These are phyloP conservation scores for Diorhabda carinulata DNA, from an alignment of 1,140 invertebrate species.

Conservation along the genomic window DNA sequence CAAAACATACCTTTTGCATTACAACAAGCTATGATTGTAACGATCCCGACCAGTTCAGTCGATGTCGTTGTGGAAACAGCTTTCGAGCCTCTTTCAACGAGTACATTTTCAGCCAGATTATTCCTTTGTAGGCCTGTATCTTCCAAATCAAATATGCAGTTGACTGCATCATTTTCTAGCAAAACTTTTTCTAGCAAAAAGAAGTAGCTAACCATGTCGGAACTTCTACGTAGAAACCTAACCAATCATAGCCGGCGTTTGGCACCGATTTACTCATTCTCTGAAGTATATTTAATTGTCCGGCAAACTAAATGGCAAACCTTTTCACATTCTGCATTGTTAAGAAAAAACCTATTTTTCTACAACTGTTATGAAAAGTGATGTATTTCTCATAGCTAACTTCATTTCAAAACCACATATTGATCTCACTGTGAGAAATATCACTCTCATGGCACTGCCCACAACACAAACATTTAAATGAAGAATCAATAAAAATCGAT, in stretches of 20 bases:
- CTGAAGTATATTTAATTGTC: not conserved
- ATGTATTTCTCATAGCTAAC: too few species aligned
- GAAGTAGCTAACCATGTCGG: not conserved
- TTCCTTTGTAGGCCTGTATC: not conserved
- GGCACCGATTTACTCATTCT: not conserved
- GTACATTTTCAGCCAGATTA: not conserved
- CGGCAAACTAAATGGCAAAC: not conserved
- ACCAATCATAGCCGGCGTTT: conserved; percentile 4
- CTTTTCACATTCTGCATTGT: not conserved
- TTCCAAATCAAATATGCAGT: not conserved
- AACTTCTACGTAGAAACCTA: not conserved
- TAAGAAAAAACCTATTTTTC: not conserved
- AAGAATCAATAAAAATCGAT: too few species aligned
- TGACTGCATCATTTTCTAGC: not conserved
- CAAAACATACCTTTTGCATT: not conserved
- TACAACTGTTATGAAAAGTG: not conserved
- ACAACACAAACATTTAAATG: too few species aligned
- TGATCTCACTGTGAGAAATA: too few species aligned
- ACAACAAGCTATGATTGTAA: not conserved
- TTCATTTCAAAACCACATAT: too few species aligned
- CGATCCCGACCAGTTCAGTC: not conserved
- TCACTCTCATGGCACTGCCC: too few species aligned
- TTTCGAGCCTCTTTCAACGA: not conserved
- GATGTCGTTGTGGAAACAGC: not conserved
- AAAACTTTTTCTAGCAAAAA: not conserved